Conservation (phyloP, 2,113 vertebrate genomes). For the Machaerirhynchus nigripectus region DNA sequence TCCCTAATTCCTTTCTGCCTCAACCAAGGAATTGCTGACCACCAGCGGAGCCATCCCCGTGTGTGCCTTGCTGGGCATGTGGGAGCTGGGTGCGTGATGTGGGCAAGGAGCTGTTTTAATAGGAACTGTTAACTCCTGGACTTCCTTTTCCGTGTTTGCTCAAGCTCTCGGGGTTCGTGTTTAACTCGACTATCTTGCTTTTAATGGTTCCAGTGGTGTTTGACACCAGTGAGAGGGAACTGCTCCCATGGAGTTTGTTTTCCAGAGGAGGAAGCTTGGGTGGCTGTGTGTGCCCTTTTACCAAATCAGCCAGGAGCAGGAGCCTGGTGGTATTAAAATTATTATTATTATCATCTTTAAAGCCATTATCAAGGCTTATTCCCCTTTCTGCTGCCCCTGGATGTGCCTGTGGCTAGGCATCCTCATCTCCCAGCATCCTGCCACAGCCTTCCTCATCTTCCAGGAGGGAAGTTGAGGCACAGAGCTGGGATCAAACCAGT, state of each 20-base stretch:
- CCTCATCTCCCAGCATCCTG: not conserved
- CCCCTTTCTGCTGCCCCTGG: not conserved
- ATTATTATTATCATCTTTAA: not conserved
- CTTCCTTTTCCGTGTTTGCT: not conserved
- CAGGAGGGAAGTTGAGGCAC: not conserved
- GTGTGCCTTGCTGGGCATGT: not conserved
- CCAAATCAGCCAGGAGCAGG: not conserved
- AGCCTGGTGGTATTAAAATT: not conserved
- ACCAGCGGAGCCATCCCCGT: fast-evolving
- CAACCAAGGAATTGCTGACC: not conserved
- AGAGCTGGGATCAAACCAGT: not conserved
- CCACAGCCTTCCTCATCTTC: not conserved
- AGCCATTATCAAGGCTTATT: not conserved
- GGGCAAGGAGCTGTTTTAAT: not conserved
- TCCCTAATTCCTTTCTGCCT: not conserved
- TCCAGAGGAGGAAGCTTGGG: not conserved
- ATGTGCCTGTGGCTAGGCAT: fast-evolving
- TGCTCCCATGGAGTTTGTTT: not conserved
- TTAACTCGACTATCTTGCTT: not conserved
- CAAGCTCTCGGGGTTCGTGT: not conserved
- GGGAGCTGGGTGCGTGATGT: fast-evolving
- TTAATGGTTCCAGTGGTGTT: not conserved
- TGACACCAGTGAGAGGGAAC: not conserved
- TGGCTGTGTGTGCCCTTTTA: not conserved
- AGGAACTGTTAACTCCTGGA: not conserved